These are phyloP conservation scores for Abramis brama DNA, from an alignment of 2,113 vertebrate species.

Conservation along the genomic window DNA sequence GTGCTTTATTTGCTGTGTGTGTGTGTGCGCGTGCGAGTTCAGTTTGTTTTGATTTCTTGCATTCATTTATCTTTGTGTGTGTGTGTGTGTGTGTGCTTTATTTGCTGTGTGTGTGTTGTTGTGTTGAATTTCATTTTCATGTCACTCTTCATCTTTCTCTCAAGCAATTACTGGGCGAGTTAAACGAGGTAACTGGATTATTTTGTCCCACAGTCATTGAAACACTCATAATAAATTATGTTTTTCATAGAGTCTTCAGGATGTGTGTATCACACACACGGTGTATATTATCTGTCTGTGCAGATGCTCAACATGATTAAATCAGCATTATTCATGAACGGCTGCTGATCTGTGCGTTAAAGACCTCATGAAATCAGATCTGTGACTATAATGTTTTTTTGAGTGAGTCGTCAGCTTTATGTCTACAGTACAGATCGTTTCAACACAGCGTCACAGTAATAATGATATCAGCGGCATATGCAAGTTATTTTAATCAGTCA, in stretches of 20 bases:
- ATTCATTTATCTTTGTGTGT: neutral
- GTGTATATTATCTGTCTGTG: neutral
- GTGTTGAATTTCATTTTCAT: conserved; percentile 34
- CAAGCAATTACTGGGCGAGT: conserved; percentile 95
- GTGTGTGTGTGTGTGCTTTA: neutral
- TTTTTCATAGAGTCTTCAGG: neutral
- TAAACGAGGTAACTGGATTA: conserved; percentile 90
- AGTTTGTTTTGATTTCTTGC: conserved; percentile 24
- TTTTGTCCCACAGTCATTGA: neutral
- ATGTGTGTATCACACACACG: neutral
- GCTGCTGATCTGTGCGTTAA: neutral
- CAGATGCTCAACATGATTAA: too few relatives aligned
- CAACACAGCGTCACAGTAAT: too few relatives aligned
- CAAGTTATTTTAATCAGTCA: neutral
- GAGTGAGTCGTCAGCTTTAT: neutral
- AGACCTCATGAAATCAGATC: neutral
- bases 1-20: neutral
- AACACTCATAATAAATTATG: neutral
- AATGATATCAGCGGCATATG: neutral
- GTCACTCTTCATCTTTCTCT: conserved; percentile 38
- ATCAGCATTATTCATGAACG: neutral
- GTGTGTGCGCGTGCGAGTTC: conserved; percentile 23
- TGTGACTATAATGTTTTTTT: neutral
- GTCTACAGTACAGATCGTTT: too few relatives aligned
- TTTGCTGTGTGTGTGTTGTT: conserved; percentile 41